Evolutionary conservation across 2,888 invertebrate genomes (phyloP).

Genomic region (Papilio gigon): DNA sequence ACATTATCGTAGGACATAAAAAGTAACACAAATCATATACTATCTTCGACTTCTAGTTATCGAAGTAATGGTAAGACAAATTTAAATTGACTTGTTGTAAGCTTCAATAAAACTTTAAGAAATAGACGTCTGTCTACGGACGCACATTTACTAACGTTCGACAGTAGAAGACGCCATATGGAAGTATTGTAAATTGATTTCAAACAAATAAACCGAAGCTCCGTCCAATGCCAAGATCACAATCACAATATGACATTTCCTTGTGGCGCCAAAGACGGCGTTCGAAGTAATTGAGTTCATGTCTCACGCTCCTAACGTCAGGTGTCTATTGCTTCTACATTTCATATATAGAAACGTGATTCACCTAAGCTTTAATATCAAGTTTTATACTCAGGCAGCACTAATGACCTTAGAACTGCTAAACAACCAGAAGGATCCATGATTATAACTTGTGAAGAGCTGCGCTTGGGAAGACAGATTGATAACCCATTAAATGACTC

Average conservation of each 20-base stretch:
- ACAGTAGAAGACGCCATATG: slow-evolving; percentile 45
- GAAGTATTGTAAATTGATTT: slow-evolving; percentile 48
- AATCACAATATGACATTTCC: slow-evolving; percentile 40
- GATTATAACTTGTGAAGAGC: too few relatives aligned
- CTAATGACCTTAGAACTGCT: too few relatives aligned
- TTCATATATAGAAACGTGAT: slow-evolving; percentile 42
- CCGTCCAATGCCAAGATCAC: slow-evolving; percentile 45
- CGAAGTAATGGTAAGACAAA: neutral
- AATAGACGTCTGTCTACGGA: slow-evolving; percentile 15
- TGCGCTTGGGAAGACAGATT: too few relatives aligned
- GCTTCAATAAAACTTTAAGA: neutral
- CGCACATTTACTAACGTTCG: slow-evolving; percentile 45
- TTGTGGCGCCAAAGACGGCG: slow-evolving; percentile 55
- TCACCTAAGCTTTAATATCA: neutral
- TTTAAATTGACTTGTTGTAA: neutral
- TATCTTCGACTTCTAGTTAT: neutral
- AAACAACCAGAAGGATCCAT: too few relatives aligned
- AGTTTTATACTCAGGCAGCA: too few relatives aligned
- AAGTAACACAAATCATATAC: neutral
- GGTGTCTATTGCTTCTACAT: slow-evolving; percentile 45
- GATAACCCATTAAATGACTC: too few relatives aligned
- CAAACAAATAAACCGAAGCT: slow-evolving; percentile 47
- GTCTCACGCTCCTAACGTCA: slow-evolving; percentile 52
- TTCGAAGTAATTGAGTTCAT: slow-evolving; percentile 65
- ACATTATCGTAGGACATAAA: neutral